phyloP scores from a whole-genome alignment of 2,888 invertebrate genomes.

The Spilarctia lutea region DNA sequence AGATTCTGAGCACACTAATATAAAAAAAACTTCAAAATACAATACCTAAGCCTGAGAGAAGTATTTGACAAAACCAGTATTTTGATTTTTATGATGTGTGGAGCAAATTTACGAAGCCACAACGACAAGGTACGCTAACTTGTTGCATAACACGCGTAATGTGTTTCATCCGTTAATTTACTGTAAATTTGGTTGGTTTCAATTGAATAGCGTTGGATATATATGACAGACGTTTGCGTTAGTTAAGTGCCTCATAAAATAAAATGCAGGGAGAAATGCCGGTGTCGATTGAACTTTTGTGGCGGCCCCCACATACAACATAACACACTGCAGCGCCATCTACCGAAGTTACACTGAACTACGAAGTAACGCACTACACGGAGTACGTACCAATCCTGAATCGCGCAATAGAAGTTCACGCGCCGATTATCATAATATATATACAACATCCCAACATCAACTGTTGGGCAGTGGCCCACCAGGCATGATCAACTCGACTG shows the following conservation, averaged over 20 bases:
- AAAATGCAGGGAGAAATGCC: background rate
- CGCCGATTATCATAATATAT: too few species aligned
- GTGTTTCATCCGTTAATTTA: slow-evolving; percentile 4
- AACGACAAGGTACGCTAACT: background rate
- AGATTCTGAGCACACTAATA: background rate
- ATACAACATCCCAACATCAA: too few species aligned
- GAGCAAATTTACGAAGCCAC: background rate
- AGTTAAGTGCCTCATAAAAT: background rate
- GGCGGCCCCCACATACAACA: too few species aligned
- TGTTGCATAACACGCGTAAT: background rate
- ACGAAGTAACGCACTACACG: too few species aligned
- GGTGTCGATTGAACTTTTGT: background rate
- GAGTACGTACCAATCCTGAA: too few species aligned
- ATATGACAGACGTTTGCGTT: background rate
- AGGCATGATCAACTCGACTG: too few species aligned
- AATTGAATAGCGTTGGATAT: background rate
- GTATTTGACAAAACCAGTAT: background rate
- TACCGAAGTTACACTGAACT: too few species aligned
- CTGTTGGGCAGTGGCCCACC: too few species aligned
- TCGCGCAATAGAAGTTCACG: too few species aligned
- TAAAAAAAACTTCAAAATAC: background rate
- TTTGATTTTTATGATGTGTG: background rate
- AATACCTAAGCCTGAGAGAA: background rate
- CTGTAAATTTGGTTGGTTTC: background rate
- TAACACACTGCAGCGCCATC: too few species aligned